Percentiles rank a stretch among this genome's conserved stretches.
Conservation (phyloP, 1,140 invertebrate species). For the Aleiodes sp. region DNA sequence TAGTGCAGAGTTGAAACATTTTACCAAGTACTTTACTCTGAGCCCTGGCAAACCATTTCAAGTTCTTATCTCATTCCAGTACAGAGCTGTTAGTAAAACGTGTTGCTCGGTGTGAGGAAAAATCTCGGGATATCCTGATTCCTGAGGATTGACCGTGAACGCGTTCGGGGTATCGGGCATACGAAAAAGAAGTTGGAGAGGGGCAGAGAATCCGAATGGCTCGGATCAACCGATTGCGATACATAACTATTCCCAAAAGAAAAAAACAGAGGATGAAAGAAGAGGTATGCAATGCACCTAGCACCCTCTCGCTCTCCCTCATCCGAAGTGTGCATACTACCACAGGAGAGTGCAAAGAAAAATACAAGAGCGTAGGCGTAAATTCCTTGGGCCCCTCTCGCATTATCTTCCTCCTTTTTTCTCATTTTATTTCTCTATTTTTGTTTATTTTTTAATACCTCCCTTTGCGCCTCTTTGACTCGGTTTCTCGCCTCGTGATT, state of each 20-base stretch:
- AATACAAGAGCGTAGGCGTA: conserved; percentile 62
- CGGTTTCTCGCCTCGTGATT: not conserved
- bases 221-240: not conserved
- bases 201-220: not conserved
- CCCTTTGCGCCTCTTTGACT: conserved; percentile 1
- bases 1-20: not conserved
- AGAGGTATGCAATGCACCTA: not conserved
- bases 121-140: not conserved
- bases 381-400: conserved; percentile 56
- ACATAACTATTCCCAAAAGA: not conserved
- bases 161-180: not conserved
- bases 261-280: conserved; percentile 8
- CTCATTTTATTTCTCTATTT: conserved; percentile 30
- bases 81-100: not conserved
- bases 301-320: not conserved
- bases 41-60: not conserved
- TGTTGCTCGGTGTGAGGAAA: not conserved
- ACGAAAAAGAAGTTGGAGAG: not conserved
- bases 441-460: conserved; percentile 27
- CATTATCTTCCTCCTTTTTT: conserved; percentile 54
- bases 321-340: not conserved
- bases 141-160: conserved; percentile 3
- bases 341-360: conserved; percentile 52
- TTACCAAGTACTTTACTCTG: not conserved
- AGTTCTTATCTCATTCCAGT: not conserved